Base-by-base conservation (phyloP, 1,140 invertebrate species). In the Zaprionus camerounensis region DNA sequence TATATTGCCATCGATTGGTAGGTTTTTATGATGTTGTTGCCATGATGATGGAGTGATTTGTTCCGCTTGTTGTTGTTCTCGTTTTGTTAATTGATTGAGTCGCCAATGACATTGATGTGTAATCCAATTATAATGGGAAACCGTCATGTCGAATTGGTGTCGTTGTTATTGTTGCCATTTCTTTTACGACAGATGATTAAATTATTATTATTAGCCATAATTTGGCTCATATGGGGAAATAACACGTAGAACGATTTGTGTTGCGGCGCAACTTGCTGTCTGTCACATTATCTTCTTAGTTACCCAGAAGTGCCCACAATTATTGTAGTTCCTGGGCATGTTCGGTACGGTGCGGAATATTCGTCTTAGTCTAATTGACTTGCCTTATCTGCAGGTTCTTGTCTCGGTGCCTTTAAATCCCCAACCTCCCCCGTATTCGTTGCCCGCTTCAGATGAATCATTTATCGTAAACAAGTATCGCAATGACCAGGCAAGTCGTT, bases 11-110 rank as follows among this genome's bases (percentile, higher is more conserved):
- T 41, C 36, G 31, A 22, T 59, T 76, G 49, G 31, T 5, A 44
- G 34, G 6, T 66, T 81, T 81, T 78, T 78, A 82, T 57, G 77
- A 72, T 63, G 53, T 53, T 72, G 62, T 80, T 81, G 22, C 77
- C 72, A 67, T 44, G 28, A 49, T 26, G n/a, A 26, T 67, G 24
- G n/a, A 44, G 56, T 36, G 34, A 63, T 63, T 69, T 57, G 38
- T 28, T 61, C 36, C 49, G 41, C n/a, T 65, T 65, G 24, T 49
- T 38, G 36, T 26, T 58, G 28, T 59, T 75, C 20, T 67, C 22
- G 49, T 53, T 56, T 24, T 24, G 3, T 28, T 64, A 59, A 53
- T 56, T 55, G 22, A 34, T 46, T 46, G n/a, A 17, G n/a, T 44
- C 41, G 41, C 7, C 41, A 44, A 17, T 17, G 34, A 57, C 58